Percentiles rank a stretch among this genome's conserved stretches.
These are phyloP conservation scores for Limanda limanda DNA, from an alignment of 2,113 vertebrate species.

Conservation along the genomic window DNA sequence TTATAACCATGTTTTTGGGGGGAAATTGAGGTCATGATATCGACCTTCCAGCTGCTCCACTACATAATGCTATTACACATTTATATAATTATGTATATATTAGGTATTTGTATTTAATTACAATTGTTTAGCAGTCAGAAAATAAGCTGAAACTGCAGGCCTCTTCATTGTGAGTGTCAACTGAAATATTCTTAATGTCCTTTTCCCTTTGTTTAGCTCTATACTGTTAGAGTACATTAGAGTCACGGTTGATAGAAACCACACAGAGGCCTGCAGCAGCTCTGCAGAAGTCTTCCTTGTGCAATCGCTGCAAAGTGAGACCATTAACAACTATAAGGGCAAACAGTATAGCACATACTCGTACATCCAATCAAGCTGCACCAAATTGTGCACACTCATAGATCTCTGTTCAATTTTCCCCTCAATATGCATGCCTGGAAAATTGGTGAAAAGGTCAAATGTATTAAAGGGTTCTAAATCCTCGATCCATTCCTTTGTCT, in stretches of 20 bases:
- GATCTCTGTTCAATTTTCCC: too few species aligned
- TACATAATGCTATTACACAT: not conserved
- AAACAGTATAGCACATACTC: too few species aligned
- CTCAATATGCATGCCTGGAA: too few species aligned
- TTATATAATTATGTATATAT: not conserved
- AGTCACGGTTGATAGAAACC: not conserved
- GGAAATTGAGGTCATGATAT: conserved; percentile 3
- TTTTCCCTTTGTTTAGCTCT: conserved; percentile 14
- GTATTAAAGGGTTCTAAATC: too few species aligned
- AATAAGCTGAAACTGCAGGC: not conserved
- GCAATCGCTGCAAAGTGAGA: conserved; percentile 4
- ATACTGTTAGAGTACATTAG: not conserved
- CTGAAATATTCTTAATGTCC: conserved; percentile 6
- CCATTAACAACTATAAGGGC: not conserved
- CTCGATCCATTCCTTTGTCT: too few species aligned
- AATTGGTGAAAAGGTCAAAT: too few species aligned
- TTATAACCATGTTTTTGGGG: not conserved
- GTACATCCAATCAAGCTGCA: too few species aligned
- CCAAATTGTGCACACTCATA: too few species aligned
- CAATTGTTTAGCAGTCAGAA: not conserved
- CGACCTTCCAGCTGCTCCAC: not conserved
- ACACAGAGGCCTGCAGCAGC: not conserved
- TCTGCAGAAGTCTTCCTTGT: not conserved
- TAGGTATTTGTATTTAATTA: not conserved
- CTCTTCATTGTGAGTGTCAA: conserved; percentile 7